These are phyloP conservation scores for Falco naumanni DNA, from an alignment of 2,797 vertebrate genomes.

Conservation along the genomic window DNA sequence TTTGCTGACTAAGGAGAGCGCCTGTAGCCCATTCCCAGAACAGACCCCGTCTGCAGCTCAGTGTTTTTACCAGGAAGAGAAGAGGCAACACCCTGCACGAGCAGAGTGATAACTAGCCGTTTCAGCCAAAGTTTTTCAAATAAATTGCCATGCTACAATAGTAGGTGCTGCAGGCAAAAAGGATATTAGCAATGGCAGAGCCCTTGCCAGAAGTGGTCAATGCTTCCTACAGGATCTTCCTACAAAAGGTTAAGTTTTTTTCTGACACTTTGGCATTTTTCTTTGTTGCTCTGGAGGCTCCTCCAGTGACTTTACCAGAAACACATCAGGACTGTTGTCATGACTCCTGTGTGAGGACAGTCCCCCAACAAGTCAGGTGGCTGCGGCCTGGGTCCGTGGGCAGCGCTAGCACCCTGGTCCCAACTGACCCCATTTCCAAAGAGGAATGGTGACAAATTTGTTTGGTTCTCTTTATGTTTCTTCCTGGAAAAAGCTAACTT, in stretches of 20 bases:
- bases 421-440: neutral
- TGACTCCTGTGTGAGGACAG: neutral
- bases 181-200: neutral
- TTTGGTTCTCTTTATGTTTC: neutral
- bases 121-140: neutral
- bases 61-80: neutral
- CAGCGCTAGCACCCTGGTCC: fast-evolving
- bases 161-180: neutral
- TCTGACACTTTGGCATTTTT: neutral
- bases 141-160: neutral
- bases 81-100: neutral
- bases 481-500: neutral
- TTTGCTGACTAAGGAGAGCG: neutral
- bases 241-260: neutral
- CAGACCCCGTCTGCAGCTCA: neutral
- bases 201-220: neutral
- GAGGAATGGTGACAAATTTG: neutral
- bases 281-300: neutral
- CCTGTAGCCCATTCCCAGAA: neutral
- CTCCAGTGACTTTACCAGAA: neutral
- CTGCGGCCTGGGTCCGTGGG: neutral
- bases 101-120: neutral
- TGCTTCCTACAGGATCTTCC: neutral
- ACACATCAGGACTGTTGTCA: neutral
- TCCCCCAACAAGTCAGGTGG: neutral